Evolutionary conservation across 2,113 vertebrate genomes (phyloP).

Genomic region (Fulmarus glacialis): DNA sequence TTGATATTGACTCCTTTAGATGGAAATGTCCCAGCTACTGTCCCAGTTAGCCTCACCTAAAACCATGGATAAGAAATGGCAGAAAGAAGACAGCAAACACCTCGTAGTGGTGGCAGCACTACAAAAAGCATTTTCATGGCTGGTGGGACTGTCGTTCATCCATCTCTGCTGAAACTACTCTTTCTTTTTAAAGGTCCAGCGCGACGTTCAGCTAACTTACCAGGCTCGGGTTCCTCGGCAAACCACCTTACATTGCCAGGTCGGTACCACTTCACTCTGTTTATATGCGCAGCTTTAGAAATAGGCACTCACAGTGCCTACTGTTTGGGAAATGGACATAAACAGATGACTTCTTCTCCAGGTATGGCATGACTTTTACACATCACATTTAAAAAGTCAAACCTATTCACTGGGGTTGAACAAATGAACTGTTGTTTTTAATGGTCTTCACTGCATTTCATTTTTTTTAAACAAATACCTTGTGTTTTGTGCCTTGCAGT

Average conservation of each 20-base stretch:
- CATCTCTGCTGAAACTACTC: not conserved
- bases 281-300: not conserved
- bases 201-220: not conserved
- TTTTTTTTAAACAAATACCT: not conserved
- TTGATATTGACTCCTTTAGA: not conserved
- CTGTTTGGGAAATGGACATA: not conserved
- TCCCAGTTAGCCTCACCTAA: not conserved
- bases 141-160: not conserved
- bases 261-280: not conserved
- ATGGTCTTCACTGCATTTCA: not conserved
- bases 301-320: not conserved
- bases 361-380: not conserved
- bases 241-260: slow-evolving; percentile 73
- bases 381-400: not conserved
- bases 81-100: not conserved
- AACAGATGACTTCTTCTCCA: not conserved
- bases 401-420: not conserved
- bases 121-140: not conserved
- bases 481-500: not conserved
- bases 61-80: not conserved
- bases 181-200: slow-evolving; percentile 60
- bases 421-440: not conserved
- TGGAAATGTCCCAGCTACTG: not conserved
- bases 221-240: not conserved
- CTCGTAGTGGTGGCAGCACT: not conserved